Evolutionary conservation across 2,113 vertebrate genomes (phyloP), one percentile per base, ranked within the genome.

Genomic region (Hippocampus guttulatus): DNA sequence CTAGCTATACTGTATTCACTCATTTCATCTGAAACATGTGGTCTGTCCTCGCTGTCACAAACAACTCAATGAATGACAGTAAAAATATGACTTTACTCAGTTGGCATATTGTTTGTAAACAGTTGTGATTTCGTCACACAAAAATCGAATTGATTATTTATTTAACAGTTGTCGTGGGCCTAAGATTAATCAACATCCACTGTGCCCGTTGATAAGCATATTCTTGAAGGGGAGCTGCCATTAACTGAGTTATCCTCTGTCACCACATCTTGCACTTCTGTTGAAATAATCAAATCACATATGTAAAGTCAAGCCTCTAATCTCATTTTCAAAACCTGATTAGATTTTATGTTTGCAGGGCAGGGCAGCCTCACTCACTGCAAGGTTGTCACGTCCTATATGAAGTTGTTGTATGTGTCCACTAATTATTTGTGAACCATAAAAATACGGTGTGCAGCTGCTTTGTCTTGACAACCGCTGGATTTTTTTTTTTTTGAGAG

Each of bases 241-340:
- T 90, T 92, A 92, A 93, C 60, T 87, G 78, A 90, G 90, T 93
- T 92, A 92, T 87, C 21, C 62, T 67, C 81, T 83, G 77, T 88
- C 81, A 84, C 74, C 67, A 58, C 68, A 84, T 90, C 86, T 83
- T 84, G 81, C 86, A 82, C 78, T 89, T 91, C 77, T 82, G 83
- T 71, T 85, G 74, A 81, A 83, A 85, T 93, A 92, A 93, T 93
- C 84, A 69, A 86, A 92, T 93, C 81, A 85, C 58, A 78, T 89
- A 91, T 92, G 90, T 87, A 91, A 92, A 92, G 84, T 80, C 54
- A 77, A 78, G 80, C 74, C 75, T 25, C 7, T 88, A 91, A 93
- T 91, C 78, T 78, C 54, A 86, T 93, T 91, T 90, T 57, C 67
- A 25, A 82, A 90, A 93, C 83, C 74, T 81, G 81, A 92, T 93